Base-by-base conservation (phyloP, 2,113 vertebrate species). In the Lynx canadensis region DNA sequence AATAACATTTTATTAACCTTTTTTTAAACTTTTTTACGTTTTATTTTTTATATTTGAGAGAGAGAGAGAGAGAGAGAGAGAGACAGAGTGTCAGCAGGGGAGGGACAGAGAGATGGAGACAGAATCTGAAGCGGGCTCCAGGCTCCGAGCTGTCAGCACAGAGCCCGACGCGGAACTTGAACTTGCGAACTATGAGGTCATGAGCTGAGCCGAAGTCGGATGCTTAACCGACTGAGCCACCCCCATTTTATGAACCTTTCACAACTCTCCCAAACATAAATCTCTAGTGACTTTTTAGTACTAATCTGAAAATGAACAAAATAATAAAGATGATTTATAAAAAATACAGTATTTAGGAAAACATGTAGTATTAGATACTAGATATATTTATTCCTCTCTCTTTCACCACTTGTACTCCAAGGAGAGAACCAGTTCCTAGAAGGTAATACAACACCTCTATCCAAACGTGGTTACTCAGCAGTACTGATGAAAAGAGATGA, bases 281-380 rank as follows among this genome's bases (percentile, higher is more conserved):
- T 60, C 65, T 55, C 31, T 57, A 48, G 29, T 50, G 29, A 89
- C 73, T 33, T 91, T 94, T 95, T 85, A 18, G 29, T 23, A 36
- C 6, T 41, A 36, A 79, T 57, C 12, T 60, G 38, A 95, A 97
- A 92, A 52, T 60, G 10, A 88, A 66, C 11, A 84, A 93, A 84
- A 33, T 57, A 89, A 83, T 92, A 74, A 89, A 94, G 48, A 50
- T 87, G 31, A 69, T 60, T 89, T 87, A 82, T 90, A 79, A 87
- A 79, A 87, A 5, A n/a, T 25, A 38, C 4, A 23, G 16, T 48
- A 84, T 94, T 36, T 69, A 80, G 21, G 60, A 86, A 71, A 29
- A 0, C n/a, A n/a, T 14, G 10, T 19, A 25, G 2, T 36, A 18
- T 69, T 55, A 80, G 16, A 66, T 60, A 57, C n/a, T 73, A 55